A percentile compares a stretch with the other conserved stretches of the same genome.
phyloP scores from a whole-genome alignment of 2,113 vertebrate genomes.

The Microtus richardsoni region DNA sequence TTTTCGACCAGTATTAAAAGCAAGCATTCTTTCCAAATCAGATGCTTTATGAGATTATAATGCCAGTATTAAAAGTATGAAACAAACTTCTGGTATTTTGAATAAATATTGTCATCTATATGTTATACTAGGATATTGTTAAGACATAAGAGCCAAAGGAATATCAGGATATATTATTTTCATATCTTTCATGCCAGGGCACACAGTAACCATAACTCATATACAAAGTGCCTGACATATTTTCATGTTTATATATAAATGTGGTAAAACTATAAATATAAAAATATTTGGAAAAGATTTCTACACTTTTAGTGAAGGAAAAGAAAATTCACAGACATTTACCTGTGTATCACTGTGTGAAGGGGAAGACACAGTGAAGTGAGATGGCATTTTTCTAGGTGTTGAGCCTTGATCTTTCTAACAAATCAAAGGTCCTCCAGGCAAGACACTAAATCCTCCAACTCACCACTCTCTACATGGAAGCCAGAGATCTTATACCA shows the following conservation, averaged over 20 bases:
- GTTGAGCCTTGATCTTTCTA: neutral
- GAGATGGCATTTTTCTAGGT: neutral
- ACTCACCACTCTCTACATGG: neutral
- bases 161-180: neutral
- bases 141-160: neutral
- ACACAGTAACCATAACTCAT: neutral
- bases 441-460: neutral
- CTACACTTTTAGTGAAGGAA: neutral
- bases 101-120: neutral
- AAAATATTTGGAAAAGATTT: neutral
- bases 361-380: neutral
- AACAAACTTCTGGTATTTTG: neutral
- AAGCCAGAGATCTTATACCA: neutral
- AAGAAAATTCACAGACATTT: neutral
- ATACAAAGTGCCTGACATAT: neutral
- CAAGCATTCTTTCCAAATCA: conserved; percentile 4
- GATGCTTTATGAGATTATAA: conserved; percentile 9
- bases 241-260: neutral
- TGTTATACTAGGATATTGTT: neutral
- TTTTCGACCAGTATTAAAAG: neutral
- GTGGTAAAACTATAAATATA: neutral
- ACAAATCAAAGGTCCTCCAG: neutral
- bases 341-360: neutral
- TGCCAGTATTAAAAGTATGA: neutral
- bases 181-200: neutral